Base-by-base conservation (phyloP, 2,113 vertebrate genomes). In the Hepsetus odoe region DNA sequence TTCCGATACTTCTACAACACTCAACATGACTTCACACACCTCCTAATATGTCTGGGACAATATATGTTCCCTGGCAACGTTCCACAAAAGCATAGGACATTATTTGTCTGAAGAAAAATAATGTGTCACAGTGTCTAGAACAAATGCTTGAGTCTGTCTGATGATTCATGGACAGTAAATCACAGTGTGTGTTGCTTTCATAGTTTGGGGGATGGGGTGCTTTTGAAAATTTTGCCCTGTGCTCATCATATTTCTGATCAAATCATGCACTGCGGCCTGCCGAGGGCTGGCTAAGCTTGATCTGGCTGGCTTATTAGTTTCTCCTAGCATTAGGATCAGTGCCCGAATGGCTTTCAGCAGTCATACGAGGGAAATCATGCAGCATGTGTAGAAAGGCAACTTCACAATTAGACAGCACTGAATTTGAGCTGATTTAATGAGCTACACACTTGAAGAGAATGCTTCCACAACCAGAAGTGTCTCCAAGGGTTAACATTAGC, bases 121-220 rank as follows among this genome's bases (percentile, higher is more conserved):
- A 28, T 28, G 4, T 59, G 38, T 69, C 75, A 59, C 53, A 77
- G 24, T 69, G 75, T 77, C 65, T 33, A 33, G 53, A 5, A 20
- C 53, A 49, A 69, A 69, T 59, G 75, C 38, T 77, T 46, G 35
- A 59, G 65, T 5, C 33, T 77, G 65, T 69, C 75, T 69, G 38
- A 77, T 77, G 65, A 69, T 33, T 77, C 51, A 68, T 24, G 35
- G 65, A 46, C 65, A 69, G 20, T 77, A 33, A 77, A 67, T 67
- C 44, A 65, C 55, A 44, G 51, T n/a, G 13, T 18, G 26, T 76
- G 33, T 14, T n/a, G 35, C 49, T 46, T 26, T 32, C 51, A 46
- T 46, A 20, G 33, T 35, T 14, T 35, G 61, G 35, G 65, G 75
- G 40, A 59, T 44, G 20, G 28, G 75, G 24, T 32, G 30, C 20